Evolutionary conservation across 2,888 invertebrate genomes (phyloP).

Genomic region (Melinaea menophilus): DNA sequence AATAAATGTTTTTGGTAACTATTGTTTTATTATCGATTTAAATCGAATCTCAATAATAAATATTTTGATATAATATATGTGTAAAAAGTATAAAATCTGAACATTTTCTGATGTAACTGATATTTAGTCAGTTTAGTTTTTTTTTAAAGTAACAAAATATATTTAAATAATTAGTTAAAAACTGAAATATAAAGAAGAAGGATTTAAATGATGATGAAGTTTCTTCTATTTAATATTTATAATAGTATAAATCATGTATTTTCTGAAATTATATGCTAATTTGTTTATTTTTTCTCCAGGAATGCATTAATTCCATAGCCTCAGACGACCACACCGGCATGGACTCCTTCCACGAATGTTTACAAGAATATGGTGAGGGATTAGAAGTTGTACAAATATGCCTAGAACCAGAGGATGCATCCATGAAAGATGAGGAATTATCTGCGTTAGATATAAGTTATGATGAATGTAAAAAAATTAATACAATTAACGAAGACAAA

Average conservation of each 20-base stretch:
- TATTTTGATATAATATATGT: too few species aligned
- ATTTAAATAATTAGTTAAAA: too few species aligned
- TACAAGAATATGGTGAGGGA: conserved; percentile 81
- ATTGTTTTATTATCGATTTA: conserved; percentile 33
- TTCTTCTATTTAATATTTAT: too few species aligned
- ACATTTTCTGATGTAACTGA: too few species aligned
- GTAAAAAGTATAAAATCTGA: too few species aligned
- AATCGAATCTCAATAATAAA: too few species aligned
- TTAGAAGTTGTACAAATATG: conserved; percentile 80
- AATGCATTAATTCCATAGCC: conserved; percentile 75
- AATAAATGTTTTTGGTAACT: conserved; percentile 47
- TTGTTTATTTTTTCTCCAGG: conserved; percentile 46
- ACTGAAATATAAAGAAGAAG: too few species aligned
- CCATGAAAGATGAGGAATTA: conserved; percentile 73
- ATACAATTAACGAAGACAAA: conserved; percentile 37
- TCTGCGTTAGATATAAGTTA: conserved; percentile 69
- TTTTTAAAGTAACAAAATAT: too few species aligned
- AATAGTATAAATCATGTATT: too few species aligned
- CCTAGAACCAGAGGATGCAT: conserved; percentile 77
- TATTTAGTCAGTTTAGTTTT: too few species aligned
- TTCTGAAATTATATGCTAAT: too few species aligned
- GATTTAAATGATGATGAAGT: too few species aligned
- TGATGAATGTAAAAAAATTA: conserved; percentile 56
- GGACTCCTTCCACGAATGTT: conserved; percentile 81
- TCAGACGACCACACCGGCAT: conserved; percentile 81